Conservation (phyloP, 2,113 vertebrate species). For the Pteruthius melanotis region DNA sequence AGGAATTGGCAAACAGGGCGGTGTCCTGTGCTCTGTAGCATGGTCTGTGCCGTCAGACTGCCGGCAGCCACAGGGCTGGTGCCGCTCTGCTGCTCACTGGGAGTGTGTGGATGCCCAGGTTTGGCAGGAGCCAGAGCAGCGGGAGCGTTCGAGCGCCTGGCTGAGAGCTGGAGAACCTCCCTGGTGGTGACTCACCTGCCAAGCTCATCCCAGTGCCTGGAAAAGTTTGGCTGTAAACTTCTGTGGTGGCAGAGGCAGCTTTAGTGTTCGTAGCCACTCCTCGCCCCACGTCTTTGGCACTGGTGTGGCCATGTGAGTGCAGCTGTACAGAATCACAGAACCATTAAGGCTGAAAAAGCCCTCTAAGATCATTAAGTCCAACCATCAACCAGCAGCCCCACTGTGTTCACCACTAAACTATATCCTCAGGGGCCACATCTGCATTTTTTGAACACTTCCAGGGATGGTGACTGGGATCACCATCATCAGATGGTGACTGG, state of each 20-base stretch:
- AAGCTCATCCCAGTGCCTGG: background rate
- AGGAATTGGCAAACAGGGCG: fast-evolving
- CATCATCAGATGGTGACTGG: background rate
- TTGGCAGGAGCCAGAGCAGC: background rate
- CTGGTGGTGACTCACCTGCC: background rate
- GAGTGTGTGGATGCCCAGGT: fast-evolving
- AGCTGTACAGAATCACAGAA: background rate
- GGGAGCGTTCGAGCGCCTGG: background rate
- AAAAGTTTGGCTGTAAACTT: background rate
- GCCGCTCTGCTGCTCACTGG: fast-evolving
- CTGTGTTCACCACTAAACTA: background rate
- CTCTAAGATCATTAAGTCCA: background rate
- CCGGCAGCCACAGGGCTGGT: fast-evolving
- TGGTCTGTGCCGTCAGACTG: fast-evolving
- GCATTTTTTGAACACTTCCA: background rate
- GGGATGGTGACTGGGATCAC: background rate
- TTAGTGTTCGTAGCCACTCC: background rate
- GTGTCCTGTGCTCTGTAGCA: fast-evolving
- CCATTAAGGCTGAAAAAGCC: background rate
- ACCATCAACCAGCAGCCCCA: background rate
- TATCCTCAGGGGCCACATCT: background rate
- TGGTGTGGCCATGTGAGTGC: background rate
- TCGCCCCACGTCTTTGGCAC: fast-evolving
- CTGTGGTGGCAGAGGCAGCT: background rate
- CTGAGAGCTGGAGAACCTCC: background rate